These are phyloP conservation scores for Gallinago solitaria DNA, from an alignment of 2,797 vertebrate genomes.

Conservation along the genomic window DNA sequence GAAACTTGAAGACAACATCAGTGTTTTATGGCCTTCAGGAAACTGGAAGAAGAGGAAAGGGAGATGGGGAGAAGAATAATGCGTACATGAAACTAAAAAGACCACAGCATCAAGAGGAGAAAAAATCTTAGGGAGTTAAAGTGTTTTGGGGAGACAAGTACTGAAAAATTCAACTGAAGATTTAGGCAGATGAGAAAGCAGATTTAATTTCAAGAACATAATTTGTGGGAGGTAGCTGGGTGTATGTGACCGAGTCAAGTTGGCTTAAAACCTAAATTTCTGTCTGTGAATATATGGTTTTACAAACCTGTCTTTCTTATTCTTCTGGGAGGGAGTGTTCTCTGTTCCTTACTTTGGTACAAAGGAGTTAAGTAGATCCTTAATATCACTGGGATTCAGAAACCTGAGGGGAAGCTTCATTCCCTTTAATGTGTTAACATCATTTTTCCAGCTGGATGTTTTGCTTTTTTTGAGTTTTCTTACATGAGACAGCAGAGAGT, in stretches of 20 bases:
- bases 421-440: background rate
- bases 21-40: background rate
- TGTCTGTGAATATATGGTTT: background rate
- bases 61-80: background rate
- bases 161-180: background rate
- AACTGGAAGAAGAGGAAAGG: background rate
- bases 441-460: background rate
- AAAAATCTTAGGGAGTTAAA: background rate
- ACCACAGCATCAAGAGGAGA: background rate
- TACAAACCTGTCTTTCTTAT: background rate
- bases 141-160: background rate
- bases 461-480: background rate
- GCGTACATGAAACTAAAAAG: background rate
- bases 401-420: background rate
- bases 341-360: background rate
- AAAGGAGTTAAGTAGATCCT: background rate
- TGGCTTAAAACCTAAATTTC: background rate
- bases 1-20: background rate
- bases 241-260: accelerated
- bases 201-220: background rate
- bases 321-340: background rate
- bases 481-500: background rate
- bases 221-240: background rate
- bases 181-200: background rate
- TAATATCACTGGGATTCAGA: background rate